Evolutionary conservation across 2,797 vertebrate genomes (phyloP), one percentile per base, ranked within the genome.

Genomic region (Microctenopoma stevenorrisi): DNA sequence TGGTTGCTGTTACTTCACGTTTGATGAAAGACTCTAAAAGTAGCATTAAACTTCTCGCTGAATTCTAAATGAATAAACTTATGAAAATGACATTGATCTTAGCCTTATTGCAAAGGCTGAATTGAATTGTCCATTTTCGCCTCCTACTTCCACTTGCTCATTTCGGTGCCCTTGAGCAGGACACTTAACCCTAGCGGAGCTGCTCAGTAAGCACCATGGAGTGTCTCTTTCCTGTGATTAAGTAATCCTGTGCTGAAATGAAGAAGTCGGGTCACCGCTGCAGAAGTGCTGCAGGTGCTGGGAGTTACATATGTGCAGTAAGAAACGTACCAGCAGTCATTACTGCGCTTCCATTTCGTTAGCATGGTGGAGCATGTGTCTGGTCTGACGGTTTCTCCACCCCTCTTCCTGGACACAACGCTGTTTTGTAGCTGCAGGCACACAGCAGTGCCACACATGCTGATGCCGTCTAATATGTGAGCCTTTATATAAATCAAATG

Each of bases 401-500:
- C 64, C 74, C 59, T 74, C 35, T 49, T 8, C 22, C 48, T 3
- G 14, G 47, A 68, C 51, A 44, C 52, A 57, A 61, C 37, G 43
- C 40, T 3, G 15, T 63, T 59, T 52, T 68, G 62, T 52, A 18
- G 50, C 74, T 65, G 61, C 63, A 55, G 49, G 44, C 25, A 7
- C 37, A 16, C 54, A 7, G 7, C 7, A 46, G 33, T 38, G 37
- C 5, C 2, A 4, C 43, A 59, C 74, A 77, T 42, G 55, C 63
- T 75, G 65, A 72, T 56, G 33, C 15, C 0, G 43, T 65, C 43
- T 70, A 48, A 62, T 64, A 55, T 22, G 58, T 30, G 22, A 56
- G 50, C 35, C 40, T 61, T 9, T 51, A 28, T 70, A 6, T 44
- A 79, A 77, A 79, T 65, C 56, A 79, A 71, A 81, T 51, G 43